These are phyloP conservation scores for Popillia japonica DNA, from an alignment of 1,140 invertebrate species.

Conservation along the genomic window DNA sequence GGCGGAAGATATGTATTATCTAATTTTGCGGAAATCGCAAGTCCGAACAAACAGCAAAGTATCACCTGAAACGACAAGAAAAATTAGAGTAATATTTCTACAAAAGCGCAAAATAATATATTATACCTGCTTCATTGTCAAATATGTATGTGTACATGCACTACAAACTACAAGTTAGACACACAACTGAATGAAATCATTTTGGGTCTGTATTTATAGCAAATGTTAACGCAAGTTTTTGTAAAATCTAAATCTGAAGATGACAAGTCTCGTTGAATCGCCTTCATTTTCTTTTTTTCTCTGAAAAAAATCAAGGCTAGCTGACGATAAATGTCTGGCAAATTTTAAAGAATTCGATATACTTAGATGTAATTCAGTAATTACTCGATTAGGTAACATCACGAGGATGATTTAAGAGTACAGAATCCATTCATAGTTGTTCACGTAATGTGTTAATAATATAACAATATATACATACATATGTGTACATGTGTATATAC, in stretches of 20 bases:
- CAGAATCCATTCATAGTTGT: not conserved
- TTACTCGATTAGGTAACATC: slow-evolving; percentile 12
- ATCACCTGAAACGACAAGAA: slow-evolving; percentile 20
- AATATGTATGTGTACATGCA: no score
- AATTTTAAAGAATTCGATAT: slow-evolving; percentile 12
- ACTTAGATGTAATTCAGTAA: slow-evolving; percentile 3
- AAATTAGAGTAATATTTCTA: not conserved
- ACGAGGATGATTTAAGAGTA: not conserved
- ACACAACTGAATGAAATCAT: not conserved
- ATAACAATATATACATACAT: no score
- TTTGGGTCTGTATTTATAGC: not conserved
- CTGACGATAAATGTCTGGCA: not conserved
- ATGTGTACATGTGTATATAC: no score
- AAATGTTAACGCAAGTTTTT: slow-evolving; percentile 9
- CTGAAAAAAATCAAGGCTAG: slow-evolving; percentile 23
- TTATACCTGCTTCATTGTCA: not conserved
- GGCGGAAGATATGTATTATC: slow-evolving; percentile 54
- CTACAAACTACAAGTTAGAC: not conserved
- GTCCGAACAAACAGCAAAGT: slow-evolving; percentile 42
- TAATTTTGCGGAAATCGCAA: slow-evolving; percentile 41
- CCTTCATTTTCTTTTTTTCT: not conserved
- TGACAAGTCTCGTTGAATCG: not conserved
- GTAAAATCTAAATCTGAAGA: not conserved
- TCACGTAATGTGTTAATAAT: not conserved
- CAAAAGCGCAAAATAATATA: not conserved